Conservation (phyloP, 2,797 vertebrate genomes). For the Alfaro cultratus region DNA sequence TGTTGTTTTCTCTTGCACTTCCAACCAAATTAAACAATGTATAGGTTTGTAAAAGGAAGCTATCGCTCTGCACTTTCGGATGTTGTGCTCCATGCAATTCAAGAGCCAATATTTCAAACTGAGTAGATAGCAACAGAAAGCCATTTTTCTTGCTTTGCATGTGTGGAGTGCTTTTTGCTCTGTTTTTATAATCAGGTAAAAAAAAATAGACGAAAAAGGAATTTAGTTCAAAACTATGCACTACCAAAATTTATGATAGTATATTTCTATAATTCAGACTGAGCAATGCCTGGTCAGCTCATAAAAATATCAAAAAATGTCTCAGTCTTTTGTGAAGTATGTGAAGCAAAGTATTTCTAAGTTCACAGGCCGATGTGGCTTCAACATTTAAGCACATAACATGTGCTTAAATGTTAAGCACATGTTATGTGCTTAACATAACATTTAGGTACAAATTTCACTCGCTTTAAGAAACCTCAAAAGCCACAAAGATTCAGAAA, state of each 20-base stretch:
- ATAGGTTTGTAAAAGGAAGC: not conserved
- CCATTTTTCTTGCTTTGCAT: not conserved
- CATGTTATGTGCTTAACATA: too few relatives aligned
- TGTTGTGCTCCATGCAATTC: not conserved
- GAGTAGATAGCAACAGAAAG: not conserved
- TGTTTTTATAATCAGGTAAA: too few relatives aligned
- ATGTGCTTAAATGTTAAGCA: too few relatives aligned
- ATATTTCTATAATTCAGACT: not conserved
- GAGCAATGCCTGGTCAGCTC: not conserved
- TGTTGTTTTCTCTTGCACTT: not conserved
- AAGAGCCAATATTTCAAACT: not conserved
- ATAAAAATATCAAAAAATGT: not conserved
- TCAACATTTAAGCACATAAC: not conserved
- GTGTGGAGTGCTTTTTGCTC: not conserved
- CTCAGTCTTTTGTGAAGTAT: not conserved
- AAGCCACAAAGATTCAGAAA: not conserved
- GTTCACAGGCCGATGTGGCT: not conserved
- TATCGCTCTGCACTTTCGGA: not conserved
- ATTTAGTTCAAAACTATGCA: not conserved
- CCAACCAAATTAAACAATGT: not conserved
- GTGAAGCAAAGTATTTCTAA: not conserved
- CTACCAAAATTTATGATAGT: not conserved
- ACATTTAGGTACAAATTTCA: not conserved
- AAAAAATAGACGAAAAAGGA: not conserved
- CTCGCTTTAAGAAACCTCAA: constrained; percentile 13